Percentiles rank a stretch among this genome's conserved stretches.
Evolutionary conservation across 2,113 vertebrate species (phyloP).

Genomic region (Columba janthina): DNA sequence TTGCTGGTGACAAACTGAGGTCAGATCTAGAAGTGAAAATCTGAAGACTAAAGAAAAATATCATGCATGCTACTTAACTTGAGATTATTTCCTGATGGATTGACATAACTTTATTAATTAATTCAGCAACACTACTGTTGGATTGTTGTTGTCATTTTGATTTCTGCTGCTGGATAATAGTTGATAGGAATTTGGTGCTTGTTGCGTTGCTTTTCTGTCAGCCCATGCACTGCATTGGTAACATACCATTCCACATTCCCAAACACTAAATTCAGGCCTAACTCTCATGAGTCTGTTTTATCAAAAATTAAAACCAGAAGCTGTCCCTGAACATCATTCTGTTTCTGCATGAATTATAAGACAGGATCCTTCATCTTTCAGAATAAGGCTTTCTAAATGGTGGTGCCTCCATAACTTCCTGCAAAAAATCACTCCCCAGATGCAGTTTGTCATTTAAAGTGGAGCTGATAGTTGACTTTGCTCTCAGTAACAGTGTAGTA

Average conservation of each 20-base stretch:
- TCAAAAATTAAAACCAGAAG: background rate
- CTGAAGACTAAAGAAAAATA: background rate
- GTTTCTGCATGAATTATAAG: background rate
- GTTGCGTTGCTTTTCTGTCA: background rate
- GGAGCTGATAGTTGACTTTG: background rate
- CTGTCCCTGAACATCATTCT: background rate
- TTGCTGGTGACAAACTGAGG: background rate
- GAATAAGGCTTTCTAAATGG: background rate
- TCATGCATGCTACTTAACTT: background rate
- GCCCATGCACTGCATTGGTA: fast-evolving
- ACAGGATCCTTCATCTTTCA: background rate
- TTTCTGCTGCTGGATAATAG: background rate
- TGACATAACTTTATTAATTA: background rate
- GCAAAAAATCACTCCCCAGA: background rate
- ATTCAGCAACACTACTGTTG: background rate
- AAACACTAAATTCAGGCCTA: background rate
- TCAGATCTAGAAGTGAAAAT: background rate
- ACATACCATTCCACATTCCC: background rate
- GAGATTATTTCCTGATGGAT: background rate
- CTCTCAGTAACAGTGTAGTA: background rate
- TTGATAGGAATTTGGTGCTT: background rate
- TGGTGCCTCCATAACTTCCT: background rate
- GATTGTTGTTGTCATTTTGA: background rate
- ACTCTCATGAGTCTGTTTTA: background rate
- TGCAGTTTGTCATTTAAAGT: background rate